Evolutionary conservation across 2,888 invertebrate genomes (phyloP).

Genomic region (Amaurobius ferox): DNA sequence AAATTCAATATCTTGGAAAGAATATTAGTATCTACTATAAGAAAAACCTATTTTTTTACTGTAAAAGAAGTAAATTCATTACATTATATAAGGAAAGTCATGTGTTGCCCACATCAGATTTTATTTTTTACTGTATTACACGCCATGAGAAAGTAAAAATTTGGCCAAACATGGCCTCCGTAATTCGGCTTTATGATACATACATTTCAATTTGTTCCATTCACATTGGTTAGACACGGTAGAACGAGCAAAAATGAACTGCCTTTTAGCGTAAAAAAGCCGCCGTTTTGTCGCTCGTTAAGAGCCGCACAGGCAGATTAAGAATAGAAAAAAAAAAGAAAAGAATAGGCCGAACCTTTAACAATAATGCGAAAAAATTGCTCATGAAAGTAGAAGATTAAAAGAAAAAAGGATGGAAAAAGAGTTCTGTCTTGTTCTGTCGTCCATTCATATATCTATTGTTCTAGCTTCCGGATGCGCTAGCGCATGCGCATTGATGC

Average conservation of each 20-base stretch:
- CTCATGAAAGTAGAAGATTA: not conserved
- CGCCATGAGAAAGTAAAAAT: too few relatives aligned
- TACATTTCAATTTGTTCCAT: not conserved
- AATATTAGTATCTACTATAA: too few relatives aligned
- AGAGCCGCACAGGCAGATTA: not conserved
- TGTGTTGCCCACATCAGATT: too few relatives aligned
- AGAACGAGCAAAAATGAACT: not conserved
- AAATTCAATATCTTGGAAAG: too few relatives aligned
- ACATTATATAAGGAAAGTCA: too few relatives aligned
- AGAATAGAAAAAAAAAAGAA: not conserved
- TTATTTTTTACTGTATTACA: too few relatives aligned
- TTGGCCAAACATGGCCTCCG: too few relatives aligned
- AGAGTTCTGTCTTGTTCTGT: not conserved
- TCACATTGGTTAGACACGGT: not conserved
- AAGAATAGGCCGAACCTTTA: not conserved
- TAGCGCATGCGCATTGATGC: not conserved
- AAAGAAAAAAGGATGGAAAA: not conserved
- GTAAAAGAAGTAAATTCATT: too few relatives aligned
- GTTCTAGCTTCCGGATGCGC: not conserved
- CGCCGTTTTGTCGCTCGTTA: constrained; percentile 4
- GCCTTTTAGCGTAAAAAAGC: not conserved
- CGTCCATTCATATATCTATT: not conserved
- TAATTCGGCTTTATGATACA: too few relatives aligned
- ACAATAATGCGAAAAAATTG: not conserved
- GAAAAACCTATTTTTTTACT: too few relatives aligned